phyloP scores from a whole-genome alignment of 2,888 invertebrate species.

The Amphipoea oculea region DNA sequence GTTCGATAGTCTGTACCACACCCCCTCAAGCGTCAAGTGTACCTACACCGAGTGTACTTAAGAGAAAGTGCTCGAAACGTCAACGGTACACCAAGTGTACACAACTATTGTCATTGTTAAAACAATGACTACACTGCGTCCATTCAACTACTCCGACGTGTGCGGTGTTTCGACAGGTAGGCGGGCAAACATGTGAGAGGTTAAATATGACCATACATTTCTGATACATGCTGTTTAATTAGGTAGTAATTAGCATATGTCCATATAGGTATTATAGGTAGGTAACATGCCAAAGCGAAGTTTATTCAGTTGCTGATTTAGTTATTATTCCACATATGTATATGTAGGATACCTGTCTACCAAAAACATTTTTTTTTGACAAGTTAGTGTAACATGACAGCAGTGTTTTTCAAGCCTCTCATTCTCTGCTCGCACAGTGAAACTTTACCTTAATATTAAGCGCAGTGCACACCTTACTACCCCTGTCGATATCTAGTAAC shows the following conservation, averaged over 20 bases:
- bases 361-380: background rate
- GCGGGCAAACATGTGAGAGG: too few relatives aligned
- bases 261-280: background rate
- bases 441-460: slow-evolving; percentile 44
- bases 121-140: too few relatives aligned
- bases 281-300: background rate
- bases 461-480: slow-evolving; percentile 50
- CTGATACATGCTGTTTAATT: background rate
- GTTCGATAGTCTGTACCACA: background rate
- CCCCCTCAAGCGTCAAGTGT: too few relatives aligned
- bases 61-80: too few relatives aligned
- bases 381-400: background rate
- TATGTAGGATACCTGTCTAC: background rate
- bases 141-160: too few relatives aligned
- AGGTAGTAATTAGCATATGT: background rate
- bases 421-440: slow-evolving; percentile 24
- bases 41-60: too few relatives aligned
- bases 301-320: background rate
- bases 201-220: background rate
- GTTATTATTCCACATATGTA: background rate
- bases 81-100: too few relatives aligned
- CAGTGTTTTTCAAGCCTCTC: background rate
- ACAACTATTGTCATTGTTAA: too few relatives aligned
- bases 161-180: too few relatives aligned
- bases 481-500: slow-evolving; percentile 61